Conservation (phyloP, 2,888 invertebrate species). For the Agrilus biguttatus region DNA sequence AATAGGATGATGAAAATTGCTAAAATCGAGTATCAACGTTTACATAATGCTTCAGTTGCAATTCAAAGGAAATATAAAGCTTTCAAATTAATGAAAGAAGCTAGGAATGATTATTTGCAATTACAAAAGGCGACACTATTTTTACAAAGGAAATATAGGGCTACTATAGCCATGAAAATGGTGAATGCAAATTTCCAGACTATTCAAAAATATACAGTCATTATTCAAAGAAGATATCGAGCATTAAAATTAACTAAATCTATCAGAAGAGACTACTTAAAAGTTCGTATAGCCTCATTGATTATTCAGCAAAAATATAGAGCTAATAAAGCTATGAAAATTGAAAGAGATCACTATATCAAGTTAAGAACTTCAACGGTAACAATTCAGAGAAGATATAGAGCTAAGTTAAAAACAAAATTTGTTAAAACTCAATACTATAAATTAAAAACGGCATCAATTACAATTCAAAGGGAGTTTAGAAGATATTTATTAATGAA, state of each 20-base stretch:
- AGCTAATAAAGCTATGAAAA: constrained; percentile 22
- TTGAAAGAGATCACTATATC: constrained; percentile 26
- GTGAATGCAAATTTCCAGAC: constrained; percentile 28
- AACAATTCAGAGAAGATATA: no score
- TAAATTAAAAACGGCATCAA: no score
- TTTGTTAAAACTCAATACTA: no score
- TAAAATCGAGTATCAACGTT: constrained; percentile 5
- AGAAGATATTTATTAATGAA: no score
- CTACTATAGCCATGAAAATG: constrained; percentile 24
- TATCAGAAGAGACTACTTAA: background rate
- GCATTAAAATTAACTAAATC: background rate
- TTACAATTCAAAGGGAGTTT: no score
- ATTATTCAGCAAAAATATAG: constrained; percentile 27
- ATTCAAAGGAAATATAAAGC: constrained; percentile 29
- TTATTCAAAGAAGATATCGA: constrained; percentile 3
- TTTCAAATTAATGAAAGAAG: constrained; percentile 7
- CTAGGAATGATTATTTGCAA: constrained; percentile 19
- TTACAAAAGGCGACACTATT: constrained; percentile 22
- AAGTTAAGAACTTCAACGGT: constrained; percentile 13
- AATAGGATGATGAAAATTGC: constrained; percentile 8
- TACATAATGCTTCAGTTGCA: constrained; percentile 3
- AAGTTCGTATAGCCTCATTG: constrained; percentile 11
- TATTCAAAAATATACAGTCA: constrained; percentile 25
- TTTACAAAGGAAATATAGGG: constrained; percentile 32
- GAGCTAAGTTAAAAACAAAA: no score